These are phyloP conservation scores for Scaptomyza graminum DNA, from an alignment of 1,140 invertebrate genomes.

Conservation along the genomic window DNA sequence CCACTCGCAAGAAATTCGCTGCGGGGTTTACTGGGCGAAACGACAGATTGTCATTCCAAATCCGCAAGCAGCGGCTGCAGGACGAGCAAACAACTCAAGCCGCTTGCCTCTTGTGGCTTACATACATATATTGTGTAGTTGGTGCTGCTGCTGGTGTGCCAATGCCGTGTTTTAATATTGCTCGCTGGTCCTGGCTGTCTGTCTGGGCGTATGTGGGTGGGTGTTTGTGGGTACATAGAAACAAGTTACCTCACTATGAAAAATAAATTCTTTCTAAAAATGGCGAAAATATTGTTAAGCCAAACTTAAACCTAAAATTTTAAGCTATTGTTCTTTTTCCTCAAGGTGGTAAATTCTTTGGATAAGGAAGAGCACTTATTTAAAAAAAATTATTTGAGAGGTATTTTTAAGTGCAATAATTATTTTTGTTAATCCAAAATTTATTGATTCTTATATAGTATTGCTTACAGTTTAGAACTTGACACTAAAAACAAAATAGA, in stretches of 20 bases:
- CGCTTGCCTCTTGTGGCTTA: constrained; percentile 21
- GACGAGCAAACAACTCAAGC: constrained; percentile 24
- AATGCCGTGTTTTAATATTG: too few relatives aligned
- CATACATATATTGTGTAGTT: constrained; percentile 4
- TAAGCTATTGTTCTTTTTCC: too few relatives aligned
- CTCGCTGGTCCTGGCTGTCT: constrained; percentile 1
- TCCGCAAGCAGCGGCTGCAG: constrained; percentile 51
- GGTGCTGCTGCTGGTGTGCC: constrained; percentile 16
- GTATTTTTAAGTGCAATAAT: too few relatives aligned
- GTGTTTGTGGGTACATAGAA: not conserved
- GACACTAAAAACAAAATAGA: not conserved
- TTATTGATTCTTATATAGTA: too few relatives aligned
- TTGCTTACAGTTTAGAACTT: too few relatives aligned
- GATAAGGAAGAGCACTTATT: too few relatives aligned
- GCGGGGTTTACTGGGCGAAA: constrained; percentile 33
- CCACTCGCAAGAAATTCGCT: constrained; percentile 21
- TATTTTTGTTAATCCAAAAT: too few relatives aligned
- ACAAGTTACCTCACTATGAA: not conserved
- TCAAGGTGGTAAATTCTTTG: too few relatives aligned
- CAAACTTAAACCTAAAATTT: too few relatives aligned
- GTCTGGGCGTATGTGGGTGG: constrained; percentile 7
- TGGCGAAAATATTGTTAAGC: not conserved
- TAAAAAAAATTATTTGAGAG: too few relatives aligned
- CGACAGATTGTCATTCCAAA: constrained; percentile 74
- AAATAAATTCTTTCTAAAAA: not conserved